Conservation (phyloP, 2,797 vertebrate genomes). For the Xenentodon cancila region DNA sequence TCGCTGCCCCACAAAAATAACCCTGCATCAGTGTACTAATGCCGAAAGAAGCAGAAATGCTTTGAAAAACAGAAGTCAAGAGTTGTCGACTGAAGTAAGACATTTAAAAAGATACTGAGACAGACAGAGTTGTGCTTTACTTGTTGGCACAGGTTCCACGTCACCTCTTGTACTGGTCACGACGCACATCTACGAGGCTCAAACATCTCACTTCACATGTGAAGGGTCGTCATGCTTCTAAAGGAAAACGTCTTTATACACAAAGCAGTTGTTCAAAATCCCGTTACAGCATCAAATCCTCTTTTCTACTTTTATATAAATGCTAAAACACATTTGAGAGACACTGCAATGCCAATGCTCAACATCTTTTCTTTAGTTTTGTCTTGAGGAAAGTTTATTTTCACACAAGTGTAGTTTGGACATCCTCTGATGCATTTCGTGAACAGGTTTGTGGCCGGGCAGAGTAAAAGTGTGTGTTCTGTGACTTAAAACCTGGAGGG, state of each 20-base stretch:
- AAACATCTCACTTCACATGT: constrained; percentile 57
- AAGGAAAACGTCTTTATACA: constrained; percentile 30
- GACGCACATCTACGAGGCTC: constrained; percentile 51
- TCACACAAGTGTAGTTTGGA: constrained; percentile 14
- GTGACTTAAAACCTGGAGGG: constrained; percentile 19
- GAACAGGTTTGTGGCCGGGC: not conserved
- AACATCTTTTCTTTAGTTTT: not conserved
- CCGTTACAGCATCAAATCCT: constrained; percentile 56
- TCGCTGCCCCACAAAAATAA: constrained; percentile 58
- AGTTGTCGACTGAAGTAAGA: constrained; percentile 47
- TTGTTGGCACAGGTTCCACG: constrained; percentile 69
- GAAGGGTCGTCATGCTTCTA: constrained; percentile 61
- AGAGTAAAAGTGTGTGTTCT: constrained; percentile 1
- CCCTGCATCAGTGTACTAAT: constrained; percentile 66
- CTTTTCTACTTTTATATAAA: constrained; percentile 51
- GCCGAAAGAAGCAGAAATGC: constrained; percentile 56
- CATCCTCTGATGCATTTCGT: not conserved
- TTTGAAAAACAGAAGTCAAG: constrained; percentile 55
- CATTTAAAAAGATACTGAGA: constrained; percentile 47
- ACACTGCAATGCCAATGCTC: constrained; percentile 49
- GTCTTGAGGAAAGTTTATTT: constrained; percentile 18
- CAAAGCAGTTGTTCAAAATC: constrained; percentile 29
- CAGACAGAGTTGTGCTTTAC: constrained; percentile 60
- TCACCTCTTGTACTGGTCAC: constrained; percentile 50
- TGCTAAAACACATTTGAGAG: constrained; percentile 82